A percentile compares a stretch with the other conserved stretches of the same genome.
phyloP scores from a whole-genome alignment of 2,113 vertebrate species.

The Muntiacus muntjak region DNA sequence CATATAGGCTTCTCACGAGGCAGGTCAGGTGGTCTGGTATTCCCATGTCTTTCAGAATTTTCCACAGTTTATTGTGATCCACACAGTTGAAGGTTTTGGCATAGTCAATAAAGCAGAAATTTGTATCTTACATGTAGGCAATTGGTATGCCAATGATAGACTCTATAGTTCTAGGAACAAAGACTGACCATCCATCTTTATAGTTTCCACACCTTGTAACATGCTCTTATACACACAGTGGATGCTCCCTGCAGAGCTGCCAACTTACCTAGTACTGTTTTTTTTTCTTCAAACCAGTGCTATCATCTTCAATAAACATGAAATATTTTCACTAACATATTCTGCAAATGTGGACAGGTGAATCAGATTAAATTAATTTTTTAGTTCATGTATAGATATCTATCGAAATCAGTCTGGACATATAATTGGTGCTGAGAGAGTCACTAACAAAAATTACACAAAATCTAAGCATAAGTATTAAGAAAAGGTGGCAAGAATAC shows the following conservation, averaged over 20 bases:
- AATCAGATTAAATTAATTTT: background rate
- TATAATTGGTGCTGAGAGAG: background rate
- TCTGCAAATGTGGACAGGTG: background rate
- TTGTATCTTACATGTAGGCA: too few species aligned
- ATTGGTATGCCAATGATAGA: background rate
- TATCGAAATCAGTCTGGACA: background rate
- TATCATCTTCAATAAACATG: background rate
- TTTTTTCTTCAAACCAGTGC: background rate
- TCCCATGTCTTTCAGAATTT: too few species aligned
- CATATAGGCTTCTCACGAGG: too few species aligned
- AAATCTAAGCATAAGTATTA: background rate
- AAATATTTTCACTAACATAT: background rate
- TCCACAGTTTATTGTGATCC: too few species aligned
- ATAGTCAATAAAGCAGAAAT: too few species aligned
- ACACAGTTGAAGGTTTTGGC: too few species aligned
- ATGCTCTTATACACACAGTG: fast-evolving
- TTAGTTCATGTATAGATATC: background rate
- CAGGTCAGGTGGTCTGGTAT: too few species aligned
- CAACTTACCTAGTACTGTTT: background rate
- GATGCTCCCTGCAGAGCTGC: background rate
- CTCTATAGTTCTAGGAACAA: background rate
- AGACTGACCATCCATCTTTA: background rate
- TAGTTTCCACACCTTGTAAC: background rate
- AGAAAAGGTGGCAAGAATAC: background rate
- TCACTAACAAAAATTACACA: background rate